Percentiles rank a stretch among this genome's conserved stretches.
Conservation (phyloP, 2,113 vertebrate species). For the Epinephelus moara region DNA sequence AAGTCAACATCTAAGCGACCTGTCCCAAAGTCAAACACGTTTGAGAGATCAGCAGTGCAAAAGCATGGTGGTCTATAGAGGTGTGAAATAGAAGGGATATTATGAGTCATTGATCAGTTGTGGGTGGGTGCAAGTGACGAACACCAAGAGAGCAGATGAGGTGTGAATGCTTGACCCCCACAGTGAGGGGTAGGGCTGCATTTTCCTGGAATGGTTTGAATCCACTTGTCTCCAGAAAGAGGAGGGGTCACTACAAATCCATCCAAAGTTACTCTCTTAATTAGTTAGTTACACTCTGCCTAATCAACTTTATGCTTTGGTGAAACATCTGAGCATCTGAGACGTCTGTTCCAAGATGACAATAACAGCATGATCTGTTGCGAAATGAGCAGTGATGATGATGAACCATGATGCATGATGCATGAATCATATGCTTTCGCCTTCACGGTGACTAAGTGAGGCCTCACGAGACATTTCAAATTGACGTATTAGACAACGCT, state of each 20-base stretch:
- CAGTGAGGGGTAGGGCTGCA: neutral
- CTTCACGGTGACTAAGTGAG: neutral
- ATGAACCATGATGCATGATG: neutral
- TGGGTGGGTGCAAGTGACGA: neutral
- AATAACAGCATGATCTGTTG: neutral
- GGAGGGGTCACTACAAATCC: neutral
- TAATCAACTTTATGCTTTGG: neutral
- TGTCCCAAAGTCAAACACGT: constrained; percentile 2
- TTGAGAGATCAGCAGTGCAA: neutral
- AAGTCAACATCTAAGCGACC: neutral
- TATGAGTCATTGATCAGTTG: constrained; percentile 28
- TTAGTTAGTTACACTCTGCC: too few relatives aligned
- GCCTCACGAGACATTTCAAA: too few relatives aligned
- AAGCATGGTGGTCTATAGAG: neutral
- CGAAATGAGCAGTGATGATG: too few relatives aligned
- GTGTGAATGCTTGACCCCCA: neutral
- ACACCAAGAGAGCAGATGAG: neutral
- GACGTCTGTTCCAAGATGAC: neutral
- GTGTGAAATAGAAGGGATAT: neutral
- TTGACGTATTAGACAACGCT: neutral
- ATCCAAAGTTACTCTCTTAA: neutral
- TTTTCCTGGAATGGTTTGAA: neutral
- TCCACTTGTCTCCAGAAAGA: neutral
- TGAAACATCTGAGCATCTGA: neutral
- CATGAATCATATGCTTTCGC: neutral